phyloP scores from a whole-genome alignment of 2,797 vertebrate genomes.

The Siniperca scherzeri region DNA sequence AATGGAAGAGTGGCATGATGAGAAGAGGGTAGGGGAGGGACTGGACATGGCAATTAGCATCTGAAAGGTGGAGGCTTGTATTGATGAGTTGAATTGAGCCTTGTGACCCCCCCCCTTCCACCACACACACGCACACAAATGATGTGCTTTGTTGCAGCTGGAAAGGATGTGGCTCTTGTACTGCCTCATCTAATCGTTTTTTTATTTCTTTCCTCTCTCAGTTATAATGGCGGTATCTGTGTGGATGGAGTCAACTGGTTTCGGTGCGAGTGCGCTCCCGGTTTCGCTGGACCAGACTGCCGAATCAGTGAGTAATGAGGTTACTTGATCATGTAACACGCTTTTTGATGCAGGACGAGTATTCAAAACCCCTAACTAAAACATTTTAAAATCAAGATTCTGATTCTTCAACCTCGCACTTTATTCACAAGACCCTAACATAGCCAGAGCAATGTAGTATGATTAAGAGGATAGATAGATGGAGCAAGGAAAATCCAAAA shows the following conservation, averaged over 20 bases:
- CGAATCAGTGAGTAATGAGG: conserved; percentile 94
- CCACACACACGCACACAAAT: conserved; percentile 36
- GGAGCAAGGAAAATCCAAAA: conserved; percentile 1
- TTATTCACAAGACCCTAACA: not conserved
- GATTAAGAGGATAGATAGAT: conserved; percentile 39
- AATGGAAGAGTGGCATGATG: conserved; percentile 77
- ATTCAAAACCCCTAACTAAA: not conserved
- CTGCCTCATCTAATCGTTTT: conserved; percentile 43
- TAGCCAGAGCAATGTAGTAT: conserved; percentile 19
- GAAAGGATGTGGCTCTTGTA: conserved; percentile 63
- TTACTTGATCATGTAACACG: not conserved
- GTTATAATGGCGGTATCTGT: conserved; percentile 97
- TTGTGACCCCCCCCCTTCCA: conserved; percentile 63
- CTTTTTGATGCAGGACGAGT: not conserved
- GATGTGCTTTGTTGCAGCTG: conserved; percentile 72
- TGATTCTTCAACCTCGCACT: not conserved
- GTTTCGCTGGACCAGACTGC: conserved; percentile 97
- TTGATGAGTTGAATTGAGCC: conserved; percentile 85
- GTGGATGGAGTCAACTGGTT: conserved; percentile 99
- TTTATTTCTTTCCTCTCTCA: conserved; percentile 69
- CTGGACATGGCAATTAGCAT: conserved; percentile 85
- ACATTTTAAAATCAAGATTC: not conserved
- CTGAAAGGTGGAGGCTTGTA: conserved; percentile 83
- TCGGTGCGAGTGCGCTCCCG: conserved; percentile 96
- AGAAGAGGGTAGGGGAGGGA: conserved; percentile 66